Base-by-base conservation (phyloP, 2,113 vertebrate genomes). In the Burhinus oedicnemus region DNA sequence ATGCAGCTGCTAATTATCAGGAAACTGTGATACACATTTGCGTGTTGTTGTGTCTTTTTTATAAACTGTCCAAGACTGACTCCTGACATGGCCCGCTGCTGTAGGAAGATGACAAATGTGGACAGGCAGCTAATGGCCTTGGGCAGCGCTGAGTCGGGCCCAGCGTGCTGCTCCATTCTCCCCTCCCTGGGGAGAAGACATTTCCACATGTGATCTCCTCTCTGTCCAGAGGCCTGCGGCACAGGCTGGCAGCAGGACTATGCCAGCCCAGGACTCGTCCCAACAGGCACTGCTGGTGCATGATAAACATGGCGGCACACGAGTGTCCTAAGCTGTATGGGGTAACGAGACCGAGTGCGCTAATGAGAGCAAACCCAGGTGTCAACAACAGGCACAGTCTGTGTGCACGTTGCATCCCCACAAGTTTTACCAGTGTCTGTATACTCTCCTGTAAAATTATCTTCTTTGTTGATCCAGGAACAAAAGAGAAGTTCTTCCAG, bases 401-500 rank as follows among this genome's bases (percentile, higher is more conserved):
- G 25, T 0, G 0, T 13, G 20, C 29, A 19, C 2, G 1, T 18
- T 57, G 20, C 26, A 22, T n/a, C 23, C 32, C 23, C n/a, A 12
- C 1, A 18, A 40, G 23, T 75, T 79, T 77, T 69, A 52, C 32
- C 18, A 42, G 23, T 38, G 13, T 38, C 23, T 3, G 3, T 27
- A 34, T 29, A 20, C 27, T 74, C 27, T 44, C 6, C 21, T 52
- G 18, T 62, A 72, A 74, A 87, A 57, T 12, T 19, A 7, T 32
- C 16, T 4, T 21, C 18, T 64, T 72, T 61, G 4, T 26, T 52
- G 14, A 18, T 76, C 7, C 52, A 90, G 38, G 38, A 86, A 16
- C 11, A 62, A 88, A 75, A 90, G 14, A 61, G 15, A 57, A 42
- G 16, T n/a, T 60, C 58, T 82, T 54, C 40, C 16, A 26, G 27